phyloP scores from a whole-genome alignment of 1,140 invertebrate genomes.

The Halesus radiatus region DNA sequence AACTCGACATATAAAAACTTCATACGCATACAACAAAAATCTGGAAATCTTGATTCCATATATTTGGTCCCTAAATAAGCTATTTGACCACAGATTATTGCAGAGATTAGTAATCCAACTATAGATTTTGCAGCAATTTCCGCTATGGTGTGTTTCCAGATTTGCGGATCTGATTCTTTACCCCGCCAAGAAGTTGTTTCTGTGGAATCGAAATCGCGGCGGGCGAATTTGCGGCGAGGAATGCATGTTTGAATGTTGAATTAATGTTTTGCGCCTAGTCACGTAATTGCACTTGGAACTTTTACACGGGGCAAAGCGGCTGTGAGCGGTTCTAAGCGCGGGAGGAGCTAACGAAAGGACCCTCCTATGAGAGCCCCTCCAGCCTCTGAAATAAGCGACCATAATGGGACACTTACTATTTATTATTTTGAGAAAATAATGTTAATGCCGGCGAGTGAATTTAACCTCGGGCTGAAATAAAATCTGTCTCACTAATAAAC shows the following conservation, averaged over 20 bases:
- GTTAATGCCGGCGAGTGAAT: not conserved
- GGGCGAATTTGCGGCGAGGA: constrained; percentile 45
- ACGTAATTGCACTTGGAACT: constrained; percentile 58
- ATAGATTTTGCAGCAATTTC: no score
- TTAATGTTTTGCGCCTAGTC: constrained; percentile 58
- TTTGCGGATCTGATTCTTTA: no score
- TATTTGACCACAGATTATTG: no score
- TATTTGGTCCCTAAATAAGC: no score
- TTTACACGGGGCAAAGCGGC: constrained; percentile 44
- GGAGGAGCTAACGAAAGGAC: constrained; percentile 46
- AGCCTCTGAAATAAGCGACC: constrained; percentile 30
- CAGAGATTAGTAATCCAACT: no score
- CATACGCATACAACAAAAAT: no score
- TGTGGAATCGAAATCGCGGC: constrained; percentile 18
- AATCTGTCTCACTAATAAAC: constrained; percentile 16
- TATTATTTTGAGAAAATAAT: constrained; percentile 19
- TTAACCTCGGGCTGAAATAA: not conserved
- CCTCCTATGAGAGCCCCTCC: constrained; percentile 1
- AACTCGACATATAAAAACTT: no score
- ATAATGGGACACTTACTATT: constrained; percentile 29
- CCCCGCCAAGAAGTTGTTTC: no score
- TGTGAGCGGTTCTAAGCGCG: not conserved
- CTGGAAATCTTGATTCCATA: no score
- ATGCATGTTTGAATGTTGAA: constrained; percentile 56
- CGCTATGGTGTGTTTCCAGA: no score